These are phyloP conservation scores for Periophthalmodon schlosseri DNA, from an alignment of 2,113 vertebrate species.

Conservation along the genomic window DNA sequence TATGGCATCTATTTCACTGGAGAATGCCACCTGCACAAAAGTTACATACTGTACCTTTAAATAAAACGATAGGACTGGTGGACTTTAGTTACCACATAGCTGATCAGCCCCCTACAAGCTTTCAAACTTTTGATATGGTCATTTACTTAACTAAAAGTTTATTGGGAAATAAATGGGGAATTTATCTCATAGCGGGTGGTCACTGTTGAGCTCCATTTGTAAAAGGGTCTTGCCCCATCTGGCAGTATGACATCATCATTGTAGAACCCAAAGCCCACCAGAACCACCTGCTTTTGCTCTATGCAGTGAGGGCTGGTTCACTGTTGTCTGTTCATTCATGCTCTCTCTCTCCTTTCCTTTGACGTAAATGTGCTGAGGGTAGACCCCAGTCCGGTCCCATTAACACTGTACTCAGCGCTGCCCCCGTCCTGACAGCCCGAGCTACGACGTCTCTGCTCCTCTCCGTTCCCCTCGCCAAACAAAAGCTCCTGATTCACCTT, in stretches of 20 bases:
- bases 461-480: slow-evolving; percentile 60
- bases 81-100: no score
- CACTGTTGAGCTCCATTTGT: no score
- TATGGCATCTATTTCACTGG: no score
- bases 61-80: no score
- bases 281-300: neutral
- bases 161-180: no score
- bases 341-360: slow-evolving; percentile 39
- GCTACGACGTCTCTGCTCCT: slow-evolving; percentile 62
- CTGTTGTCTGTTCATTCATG: slow-evolving; percentile 51
- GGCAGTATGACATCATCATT: neutral
- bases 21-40: no score
- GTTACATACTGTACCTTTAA: no score
- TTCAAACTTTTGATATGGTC: no score
- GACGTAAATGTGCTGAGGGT: slow-evolving; percentile 65
- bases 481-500: slow-evolving; percentile 73
- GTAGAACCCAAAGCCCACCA: neutral
- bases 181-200: no score
- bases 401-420: slow-evolving; percentile 45
- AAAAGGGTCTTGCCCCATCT: no score
- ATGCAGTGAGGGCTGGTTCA: slow-evolving; percentile 36
- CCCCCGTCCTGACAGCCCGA: slow-evolving; percentile 53
- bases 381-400: slow-evolving; percentile 59
- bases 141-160: no score
- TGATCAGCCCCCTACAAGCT: no score